phyloP scores from a whole-genome alignment of 2,888 invertebrate genomes.

The Pantelozetes paolii region DNA sequence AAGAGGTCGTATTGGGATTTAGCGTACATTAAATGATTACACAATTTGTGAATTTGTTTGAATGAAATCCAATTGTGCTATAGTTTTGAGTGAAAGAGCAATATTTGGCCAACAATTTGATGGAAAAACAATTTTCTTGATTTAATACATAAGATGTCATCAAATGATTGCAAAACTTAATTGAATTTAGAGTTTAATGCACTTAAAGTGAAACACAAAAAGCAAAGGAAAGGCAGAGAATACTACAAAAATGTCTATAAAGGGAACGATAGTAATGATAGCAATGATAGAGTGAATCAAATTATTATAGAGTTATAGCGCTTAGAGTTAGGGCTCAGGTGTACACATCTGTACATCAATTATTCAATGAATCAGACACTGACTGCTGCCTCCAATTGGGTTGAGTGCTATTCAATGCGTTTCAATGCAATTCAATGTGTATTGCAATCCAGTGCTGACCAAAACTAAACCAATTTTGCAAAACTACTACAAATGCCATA shows the following conservation, averaged over 20 bases:
- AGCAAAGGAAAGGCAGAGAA: no score
- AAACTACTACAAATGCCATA: conserved; percentile 1
- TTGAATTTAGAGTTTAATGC: conserved; percentile 5
- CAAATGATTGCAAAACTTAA: conserved; percentile 22
- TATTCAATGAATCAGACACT: conserved; percentile 22
- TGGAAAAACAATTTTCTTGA: conserved; percentile 30
- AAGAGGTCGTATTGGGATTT: no score
- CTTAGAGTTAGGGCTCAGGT: conserved; percentile 3
- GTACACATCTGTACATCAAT: conserved; percentile 23
- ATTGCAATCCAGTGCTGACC: conserved; percentile 16
- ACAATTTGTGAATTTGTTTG: conserved; percentile 27
- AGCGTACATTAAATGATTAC: not conserved
- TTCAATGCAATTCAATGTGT: not conserved
- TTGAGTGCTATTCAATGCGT: conserved; percentile 27
- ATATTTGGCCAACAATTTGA: conserved; percentile 1
- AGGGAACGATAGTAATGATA: not conserved
- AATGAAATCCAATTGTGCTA: not conserved
- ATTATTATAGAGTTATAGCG: conserved; percentile 10
- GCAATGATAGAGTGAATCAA: conserved; percentile 29
- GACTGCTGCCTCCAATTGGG: conserved; percentile 26
- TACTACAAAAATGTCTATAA: not conserved
- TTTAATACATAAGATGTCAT: conserved; percentile 21
- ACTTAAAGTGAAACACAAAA: not conserved
- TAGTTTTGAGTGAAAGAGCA: not conserved
- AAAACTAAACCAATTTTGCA: not conserved